phyloP scores from a whole-genome alignment of 2,113 vertebrate species.

The Orthonyx spaldingii region DNA sequence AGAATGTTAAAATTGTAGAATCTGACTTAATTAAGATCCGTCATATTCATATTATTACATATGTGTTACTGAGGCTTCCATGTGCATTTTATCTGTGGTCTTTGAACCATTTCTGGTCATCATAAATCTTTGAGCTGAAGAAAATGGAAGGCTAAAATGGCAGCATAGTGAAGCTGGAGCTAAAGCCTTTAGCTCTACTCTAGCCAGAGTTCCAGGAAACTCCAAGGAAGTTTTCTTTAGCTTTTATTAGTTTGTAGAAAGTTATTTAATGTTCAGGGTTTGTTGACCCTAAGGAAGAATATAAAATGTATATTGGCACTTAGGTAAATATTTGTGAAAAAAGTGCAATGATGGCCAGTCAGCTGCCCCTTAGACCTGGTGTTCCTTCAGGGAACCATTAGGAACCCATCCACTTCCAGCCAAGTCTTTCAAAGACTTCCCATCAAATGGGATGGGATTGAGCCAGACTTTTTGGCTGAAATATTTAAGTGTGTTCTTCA shows the following conservation, averaged over 20 bases:
- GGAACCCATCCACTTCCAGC: background rate
- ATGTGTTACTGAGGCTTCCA: background rate
- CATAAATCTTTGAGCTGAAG: background rate
- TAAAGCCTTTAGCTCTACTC: background rate
- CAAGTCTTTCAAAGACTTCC: background rate
- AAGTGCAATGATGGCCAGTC: background rate
- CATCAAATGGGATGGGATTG: background rate
- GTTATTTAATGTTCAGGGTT: background rate
- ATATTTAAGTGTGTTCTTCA: background rate
- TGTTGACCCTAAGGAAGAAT: background rate
- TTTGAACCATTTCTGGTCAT: background rate
- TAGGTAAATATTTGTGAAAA: background rate
- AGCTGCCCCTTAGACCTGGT: background rate
- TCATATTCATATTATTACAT: background rate
- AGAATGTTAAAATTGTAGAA: background rate
- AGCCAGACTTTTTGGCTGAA: background rate
- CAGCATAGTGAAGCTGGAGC: background rate
- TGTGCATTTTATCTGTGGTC: background rate
- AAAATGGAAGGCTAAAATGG: background rate
- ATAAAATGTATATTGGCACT: background rate
- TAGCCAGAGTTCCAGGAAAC: background rate
- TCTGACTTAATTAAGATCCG: background rate
- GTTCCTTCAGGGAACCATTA: background rate
- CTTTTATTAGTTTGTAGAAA: background rate
- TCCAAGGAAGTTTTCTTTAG: background rate